Conservation (phyloP, 2,888 invertebrate genomes). For the Apodemia hepburni region DNA sequence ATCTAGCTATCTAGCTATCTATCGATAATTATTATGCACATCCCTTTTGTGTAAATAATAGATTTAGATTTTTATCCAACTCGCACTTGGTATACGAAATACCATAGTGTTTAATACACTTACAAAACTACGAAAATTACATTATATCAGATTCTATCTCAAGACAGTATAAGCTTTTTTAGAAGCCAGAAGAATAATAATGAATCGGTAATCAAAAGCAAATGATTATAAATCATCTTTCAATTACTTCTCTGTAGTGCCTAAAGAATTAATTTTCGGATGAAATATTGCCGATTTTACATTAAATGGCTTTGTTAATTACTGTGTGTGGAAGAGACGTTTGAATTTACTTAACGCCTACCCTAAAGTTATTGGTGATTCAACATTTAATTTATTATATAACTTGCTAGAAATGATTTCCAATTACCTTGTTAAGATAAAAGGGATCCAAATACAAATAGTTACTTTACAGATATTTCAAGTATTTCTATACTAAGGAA, state of each 20-base stretch:
- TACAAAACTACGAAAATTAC: neutral
- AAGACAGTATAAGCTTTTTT: neutral
- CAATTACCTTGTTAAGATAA: neutral
- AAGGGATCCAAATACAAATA: neutral
- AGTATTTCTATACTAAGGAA: neutral
- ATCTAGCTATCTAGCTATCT: neutral
- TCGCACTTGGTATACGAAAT: neutral
- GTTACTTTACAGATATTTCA: neutral
- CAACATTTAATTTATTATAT: neutral
- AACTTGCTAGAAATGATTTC: neutral
- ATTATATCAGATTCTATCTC: neutral
- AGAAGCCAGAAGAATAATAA: too few relatives aligned
- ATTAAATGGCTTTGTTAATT: too few relatives aligned
- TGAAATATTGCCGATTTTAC: too few relatives aligned
- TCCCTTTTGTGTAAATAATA: conserved; percentile 3
- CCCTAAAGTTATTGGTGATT: neutral
- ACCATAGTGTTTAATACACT: neutral
- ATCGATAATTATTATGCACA: conserved; percentile 6
- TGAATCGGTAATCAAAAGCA: too few relatives aligned
- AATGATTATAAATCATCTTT: too few relatives aligned
- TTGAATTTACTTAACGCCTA: neutral
- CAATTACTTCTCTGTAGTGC: too few relatives aligned
- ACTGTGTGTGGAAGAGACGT: too few relatives aligned
- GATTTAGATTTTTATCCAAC: conserved; percentile 1
- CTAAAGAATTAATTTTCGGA: neutral